Evolutionary conservation across 2,888 invertebrate genomes (phyloP), one percentile per base, ranked within the genome.

Genomic region (Hyposoter dolosus): DNA sequence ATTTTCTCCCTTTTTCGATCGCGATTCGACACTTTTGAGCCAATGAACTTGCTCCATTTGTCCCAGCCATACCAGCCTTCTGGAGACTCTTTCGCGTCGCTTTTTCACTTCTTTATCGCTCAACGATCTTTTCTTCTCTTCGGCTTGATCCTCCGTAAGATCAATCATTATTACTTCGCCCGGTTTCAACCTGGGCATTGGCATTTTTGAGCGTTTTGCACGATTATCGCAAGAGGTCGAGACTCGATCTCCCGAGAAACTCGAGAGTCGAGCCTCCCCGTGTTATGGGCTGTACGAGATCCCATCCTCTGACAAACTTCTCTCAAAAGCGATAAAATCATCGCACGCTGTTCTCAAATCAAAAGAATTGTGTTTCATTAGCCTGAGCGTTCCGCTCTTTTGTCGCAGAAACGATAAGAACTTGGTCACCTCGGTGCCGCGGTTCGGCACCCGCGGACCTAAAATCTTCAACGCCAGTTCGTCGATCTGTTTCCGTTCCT

Each of bases 331-430:
- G 15, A 92, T 56, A 76, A 92, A 93, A 68, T 90, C 88, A 9
- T 89, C 88, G 75, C 91, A 91, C 1, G 89, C 89, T 85, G 87
- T 87, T 74, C 87, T 82, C 17, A 92, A 68, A 82, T 93, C 91
- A 75, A 93, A 91, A 3, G 88, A 89, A 84, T 90, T 89, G 68
- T 91, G 88, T 71, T 91, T 90, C 87, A 94, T 85, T 17, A 93
- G 87, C 89, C 92, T 92, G 45, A 88, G 72, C 1, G 93, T 93
- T 78, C 89, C 89, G 81, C 89, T 90, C 43, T 90, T 88, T 23
- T 83, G 68, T 4, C 72, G 79, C 60, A 83, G 17, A 17, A 86
- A 86, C 6, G 84, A 56, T 28, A 86, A 40, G 19, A 75, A 74
- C 17, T 86, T 56, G 40, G 53, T 77, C 43, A 40, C 75, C 53